Evolutionary conservation across 2,797 vertebrate genomes (phyloP), one percentile per base, ranked within the genome.

Genomic region (Cygnus olor): DNA sequence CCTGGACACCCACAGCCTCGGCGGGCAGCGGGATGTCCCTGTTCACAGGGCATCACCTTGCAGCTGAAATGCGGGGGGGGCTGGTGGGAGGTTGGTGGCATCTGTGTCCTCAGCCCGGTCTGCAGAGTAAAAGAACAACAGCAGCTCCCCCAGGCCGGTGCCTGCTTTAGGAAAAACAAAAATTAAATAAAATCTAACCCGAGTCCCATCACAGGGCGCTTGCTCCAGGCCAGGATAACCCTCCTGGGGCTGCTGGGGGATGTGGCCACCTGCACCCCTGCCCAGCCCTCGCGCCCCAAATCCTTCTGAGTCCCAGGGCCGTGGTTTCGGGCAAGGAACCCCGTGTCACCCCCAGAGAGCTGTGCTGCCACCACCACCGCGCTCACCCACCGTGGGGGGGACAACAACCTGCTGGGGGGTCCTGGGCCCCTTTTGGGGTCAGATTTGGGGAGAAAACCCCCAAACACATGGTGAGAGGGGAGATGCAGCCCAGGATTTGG

Each of bases 121-220:
- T 72, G 36, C 0, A 2, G 58, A 3, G 61, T 0, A 15, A 42
- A 40, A 61, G 40, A 19, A 7, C 1, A 21, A 3, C 14, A 15
- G 65, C 42, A 30, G 57, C 73, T 78, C 22, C 42, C 72, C 9
- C 36, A 18, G 77, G 56, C 19, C 34, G 83, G 2, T 15, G 38
- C 0, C 64, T 1, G 2, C 1, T 19, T 13, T 6, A 12, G 86
- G 76, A 36, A 6, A n/a, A 21, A 70, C 8, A 7, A 7, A 7
- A 40, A 44, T 13, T 0, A 11, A 28, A 13, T 0, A 11, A 28
- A 44, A 13, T 2, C 60, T 8, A 22, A 1, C 3, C 17, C 11
- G 32, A 13, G 34, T 1, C 14, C 36, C n/a, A 0, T 6, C 4
- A 1, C 28, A 3, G 0, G 2, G 36, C 0, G 54, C 20, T 47